Percentiles rank a stretch among this genome's conserved stretches.
Evolutionary conservation across 2,113 vertebrate genomes (phyloP).

Genomic region (Pollimyrus isidori): DNA sequence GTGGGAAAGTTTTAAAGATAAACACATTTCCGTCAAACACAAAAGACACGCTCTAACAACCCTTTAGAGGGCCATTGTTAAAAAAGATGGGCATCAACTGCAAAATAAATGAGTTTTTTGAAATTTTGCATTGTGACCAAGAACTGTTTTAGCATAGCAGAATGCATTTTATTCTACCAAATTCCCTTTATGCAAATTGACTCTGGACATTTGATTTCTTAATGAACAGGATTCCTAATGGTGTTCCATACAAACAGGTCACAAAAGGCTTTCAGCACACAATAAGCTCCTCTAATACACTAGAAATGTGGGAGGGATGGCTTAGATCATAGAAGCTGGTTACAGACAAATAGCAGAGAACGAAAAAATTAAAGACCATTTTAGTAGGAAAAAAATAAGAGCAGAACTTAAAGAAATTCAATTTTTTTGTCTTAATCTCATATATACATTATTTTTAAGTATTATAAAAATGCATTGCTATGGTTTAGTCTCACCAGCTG

Average conservation of each 20-base stretch:
- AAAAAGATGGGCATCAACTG: slow-evolving; percentile 36
- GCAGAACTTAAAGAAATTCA: neutral
- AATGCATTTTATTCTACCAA: slow-evolving; percentile 24
- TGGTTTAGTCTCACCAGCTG: neutral
- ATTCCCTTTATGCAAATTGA: slow-evolving; percentile 39
- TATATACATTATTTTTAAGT: no score
- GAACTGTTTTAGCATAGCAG: slow-evolving; percentile 38
- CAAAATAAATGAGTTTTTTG: slow-evolving; percentile 54
- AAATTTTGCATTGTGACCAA: slow-evolving; percentile 34
- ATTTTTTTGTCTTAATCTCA: neutral
- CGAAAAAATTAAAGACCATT: neutral
- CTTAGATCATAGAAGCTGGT: neutral
- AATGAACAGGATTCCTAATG: slow-evolving; percentile 27
- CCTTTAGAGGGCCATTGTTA: slow-evolving; percentile 43
- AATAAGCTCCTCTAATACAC: slow-evolving; percentile 21
- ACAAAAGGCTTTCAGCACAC: slow-evolving; percentile 7
- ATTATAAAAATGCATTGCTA: neutral
- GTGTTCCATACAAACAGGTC: slow-evolving; percentile 23
- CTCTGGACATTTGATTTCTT: slow-evolving; percentile 37
- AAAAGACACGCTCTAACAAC: slow-evolving; percentile 41
- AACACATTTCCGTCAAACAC: slow-evolving; percentile 43
- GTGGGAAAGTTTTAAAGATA: slow-evolving; percentile 51
- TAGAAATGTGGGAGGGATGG: slow-evolving; percentile 19
- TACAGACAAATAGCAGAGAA: neutral
- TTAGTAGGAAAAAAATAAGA: neutral